phyloP scores from a whole-genome alignment of 2,888 invertebrate species.

The Spicauda simplicius region DNA sequence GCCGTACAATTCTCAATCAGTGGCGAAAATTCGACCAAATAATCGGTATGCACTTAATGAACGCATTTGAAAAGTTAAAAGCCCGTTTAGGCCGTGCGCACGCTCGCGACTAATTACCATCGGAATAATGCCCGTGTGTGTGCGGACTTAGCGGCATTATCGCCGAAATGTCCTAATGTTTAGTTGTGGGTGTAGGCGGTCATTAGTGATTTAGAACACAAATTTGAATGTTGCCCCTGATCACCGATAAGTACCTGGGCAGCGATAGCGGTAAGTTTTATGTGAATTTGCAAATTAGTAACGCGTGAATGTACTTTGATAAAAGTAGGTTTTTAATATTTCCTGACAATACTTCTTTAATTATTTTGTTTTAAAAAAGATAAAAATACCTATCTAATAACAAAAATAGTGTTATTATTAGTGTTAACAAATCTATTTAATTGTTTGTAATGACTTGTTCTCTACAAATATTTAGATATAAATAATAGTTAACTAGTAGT shows the following conservation, averaged over 20 bases:
- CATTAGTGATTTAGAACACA: conserved; percentile 62
- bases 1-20: conserved; percentile 66
- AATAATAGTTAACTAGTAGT: no score
- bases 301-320: not conserved
- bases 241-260: conserved; percentile 31
- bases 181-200: conserved; percentile 63
- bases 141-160: conserved; percentile 80
- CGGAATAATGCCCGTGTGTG: conserved; percentile 67
- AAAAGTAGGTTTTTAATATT: not conserved
- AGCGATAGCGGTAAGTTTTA: conserved; percentile 38
- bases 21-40: conserved; percentile 59
- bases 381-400: no score
- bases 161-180: conserved; percentile 81
- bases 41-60: conserved; percentile 72
- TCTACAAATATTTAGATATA: no score
- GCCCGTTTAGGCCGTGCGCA: conserved; percentile 68
- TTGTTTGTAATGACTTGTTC: no score
- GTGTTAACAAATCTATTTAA: no score
- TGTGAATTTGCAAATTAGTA: conserved; percentile 13
- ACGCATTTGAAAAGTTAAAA: conserved; percentile 82
- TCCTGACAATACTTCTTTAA: not conserved
- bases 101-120: conserved; percentile 73
- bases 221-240: conserved; percentile 45
- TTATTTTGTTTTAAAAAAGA: no score
- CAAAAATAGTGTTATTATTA: no score